Conservation (phyloP, 2,888 invertebrate species). For the Sericinus montela region DNA sequence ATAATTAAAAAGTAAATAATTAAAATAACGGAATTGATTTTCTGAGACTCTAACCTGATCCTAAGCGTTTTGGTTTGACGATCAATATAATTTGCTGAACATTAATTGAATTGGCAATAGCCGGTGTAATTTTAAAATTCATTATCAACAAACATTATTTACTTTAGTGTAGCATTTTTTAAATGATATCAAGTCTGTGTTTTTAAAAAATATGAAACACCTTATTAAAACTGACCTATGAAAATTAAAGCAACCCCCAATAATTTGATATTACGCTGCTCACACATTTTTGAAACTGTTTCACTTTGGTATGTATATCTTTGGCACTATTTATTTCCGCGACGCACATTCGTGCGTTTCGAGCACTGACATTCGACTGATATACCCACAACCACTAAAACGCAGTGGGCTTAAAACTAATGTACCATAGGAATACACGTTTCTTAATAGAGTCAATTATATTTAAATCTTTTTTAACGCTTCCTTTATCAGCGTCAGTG, state of each 20-base stretch:
- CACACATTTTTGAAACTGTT: slow-evolving; percentile 4
- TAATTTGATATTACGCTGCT: background rate
- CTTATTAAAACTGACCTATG: slow-evolving; percentile 7
- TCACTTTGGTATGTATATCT: slow-evolving; percentile 10
- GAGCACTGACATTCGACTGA: slow-evolving; percentile 18
- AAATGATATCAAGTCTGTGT: too few species aligned
- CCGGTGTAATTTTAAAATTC: too few species aligned
- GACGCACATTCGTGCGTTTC: slow-evolving; percentile 12
- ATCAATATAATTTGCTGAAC: too few species aligned
- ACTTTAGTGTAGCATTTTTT: too few species aligned
- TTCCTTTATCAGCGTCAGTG: slow-evolving; percentile 8
- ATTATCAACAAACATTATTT: too few species aligned
- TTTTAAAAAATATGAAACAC: background rate
- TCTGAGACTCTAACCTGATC: too few species aligned
- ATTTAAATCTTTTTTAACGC: slow-evolving; percentile 9
- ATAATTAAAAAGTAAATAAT: too few species aligned
- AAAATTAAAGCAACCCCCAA: slow-evolving; percentile 9
- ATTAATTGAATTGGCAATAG: too few species aligned
- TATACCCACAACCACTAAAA: slow-evolving; percentile 6
- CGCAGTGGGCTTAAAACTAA: slow-evolving; percentile 7
- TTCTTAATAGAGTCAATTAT: slow-evolving; percentile 12
- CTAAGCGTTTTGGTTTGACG: too few species aligned
- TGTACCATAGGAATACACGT: slow-evolving; percentile 7
- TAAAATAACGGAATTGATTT: too few species aligned
- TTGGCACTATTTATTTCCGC: slow-evolving; percentile 6